A percentile compares a stretch with the other conserved stretches of the same genome.
Conservation (phyloP, 2,888 invertebrate genomes). For the Camponotus fellah region DNA sequence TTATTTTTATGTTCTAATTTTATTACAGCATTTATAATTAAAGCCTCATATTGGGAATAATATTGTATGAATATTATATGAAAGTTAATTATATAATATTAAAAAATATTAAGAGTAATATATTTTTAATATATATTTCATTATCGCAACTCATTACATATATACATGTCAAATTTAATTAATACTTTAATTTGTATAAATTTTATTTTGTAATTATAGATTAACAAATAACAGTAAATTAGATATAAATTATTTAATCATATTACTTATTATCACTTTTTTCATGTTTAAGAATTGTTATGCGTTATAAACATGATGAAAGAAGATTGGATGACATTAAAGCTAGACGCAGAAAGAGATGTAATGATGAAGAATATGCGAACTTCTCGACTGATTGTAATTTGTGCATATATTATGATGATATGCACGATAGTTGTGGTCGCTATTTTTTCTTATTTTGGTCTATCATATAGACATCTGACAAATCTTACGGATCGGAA, state of each 20-base stretch:
- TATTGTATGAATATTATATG: too few relatives aligned
- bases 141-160: too few relatives aligned
- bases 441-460: constrained; percentile 17
- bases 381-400: background rate
- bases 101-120: too few relatives aligned
- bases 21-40: too few relatives aligned
- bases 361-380: constrained; percentile 32
- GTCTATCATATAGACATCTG: constrained; percentile 7
- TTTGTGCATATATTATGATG: background rate
- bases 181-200: too few relatives aligned
- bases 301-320: constrained; percentile 43
- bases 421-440: rapidly evolving
- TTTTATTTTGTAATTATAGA: too few relatives aligned
- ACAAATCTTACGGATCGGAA: constrained; percentile 11
- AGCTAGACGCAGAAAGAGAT: constrained; percentile 3
- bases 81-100: too few relatives aligned
- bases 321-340: constrained; percentile 48
- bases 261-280: background rate
- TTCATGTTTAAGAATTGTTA: constrained; percentile 25
- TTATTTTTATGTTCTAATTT: background rate
- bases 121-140: too few relatives aligned
- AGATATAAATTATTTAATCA: too few relatives aligned
- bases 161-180: too few relatives aligned
- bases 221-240: background rate
- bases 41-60: too few relatives aligned